Base-by-base conservation (phyloP, 2,113 vertebrate genomes). In the Emydura subglobosa region DNA sequence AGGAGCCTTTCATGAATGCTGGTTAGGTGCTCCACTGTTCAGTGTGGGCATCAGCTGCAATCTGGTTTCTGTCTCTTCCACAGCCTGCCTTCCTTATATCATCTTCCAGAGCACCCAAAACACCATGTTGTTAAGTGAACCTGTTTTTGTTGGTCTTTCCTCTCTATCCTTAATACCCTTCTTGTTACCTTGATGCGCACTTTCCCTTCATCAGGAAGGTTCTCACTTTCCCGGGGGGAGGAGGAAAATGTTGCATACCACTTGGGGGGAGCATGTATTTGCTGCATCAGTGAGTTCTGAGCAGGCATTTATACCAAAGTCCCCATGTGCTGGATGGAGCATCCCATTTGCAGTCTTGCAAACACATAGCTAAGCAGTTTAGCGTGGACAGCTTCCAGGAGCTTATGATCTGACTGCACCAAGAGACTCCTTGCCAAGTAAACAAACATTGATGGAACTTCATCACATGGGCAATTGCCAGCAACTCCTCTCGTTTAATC, bases 401-500 rank as follows among this genome's bases (percentile, higher is more conserved):
- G 76, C 6, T 0, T 83, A 29, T 86, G 91, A 79, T 86, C 81
- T 83, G 78, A 88, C 82, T 93, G 79, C 57, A 92, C 27, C 79
- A 82, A 83, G 72, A 83, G 50, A 39, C 27, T 91, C 39, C 49
- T 53, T 91, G 86, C 95, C 88, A 92, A 79, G 78, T 14, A 95
- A 84, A 82, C 61, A 89, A 93, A 91, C 80, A 87, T 21, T 93
- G 89, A 34, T 88, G 90, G 59, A 93, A 57, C 29, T 92, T 88
- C 92, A 29, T 80, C 55, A 47, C 3, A 44, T 7, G 72, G 55
- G 51, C 11, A 0, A 0, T 0, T 39, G 88, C 83, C 91, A 96
- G 90, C 29, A 95, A 14, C 34, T 87, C 34, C 61, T 10, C 34
- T 39, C 86, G 82, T 91, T 55, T 79, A 91, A n/a, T 47, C 87